These are phyloP conservation scores for Callocephalon fimbriatum DNA, from an alignment of 2,113 vertebrate genomes.

Conservation along the genomic window DNA sequence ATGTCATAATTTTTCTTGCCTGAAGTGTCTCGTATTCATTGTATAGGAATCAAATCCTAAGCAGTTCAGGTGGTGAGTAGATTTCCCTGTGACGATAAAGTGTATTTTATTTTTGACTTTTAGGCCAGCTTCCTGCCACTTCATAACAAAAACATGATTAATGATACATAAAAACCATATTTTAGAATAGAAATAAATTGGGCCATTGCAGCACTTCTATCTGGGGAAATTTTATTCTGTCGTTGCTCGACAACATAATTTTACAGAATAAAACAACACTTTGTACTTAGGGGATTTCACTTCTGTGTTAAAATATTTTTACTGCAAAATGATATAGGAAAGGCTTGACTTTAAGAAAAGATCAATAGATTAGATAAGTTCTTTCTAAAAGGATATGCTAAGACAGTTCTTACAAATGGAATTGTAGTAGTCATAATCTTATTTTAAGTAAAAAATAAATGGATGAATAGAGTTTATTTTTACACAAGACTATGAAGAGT, in stretches of 20 bases:
- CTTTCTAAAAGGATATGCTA: constrained; percentile 5
- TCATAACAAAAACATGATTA: constrained; percentile 47
- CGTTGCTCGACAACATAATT: constrained; percentile 28
- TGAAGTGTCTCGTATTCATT: constrained; percentile 35
- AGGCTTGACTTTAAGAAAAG: constrained; percentile 4
- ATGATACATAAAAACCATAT: not conserved
- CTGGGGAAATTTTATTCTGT: constrained; percentile 38
- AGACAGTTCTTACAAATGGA: not conserved
- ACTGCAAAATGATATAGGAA: not conserved
- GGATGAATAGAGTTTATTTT: constrained; percentile 36
- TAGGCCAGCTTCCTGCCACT: constrained; percentile 47
- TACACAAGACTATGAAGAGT: not conserved
- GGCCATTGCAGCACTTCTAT: constrained; percentile 8
- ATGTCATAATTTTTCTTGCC: constrained; percentile 60
- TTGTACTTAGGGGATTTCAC: not conserved
- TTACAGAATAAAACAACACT: constrained; percentile 18
- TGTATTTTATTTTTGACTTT: constrained; percentile 41
- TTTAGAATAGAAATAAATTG: constrained; percentile 28
- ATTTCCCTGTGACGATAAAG: constrained; percentile 20
- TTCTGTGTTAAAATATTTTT: constrained; percentile 4
- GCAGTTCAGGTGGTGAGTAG: constrained; percentile 42
- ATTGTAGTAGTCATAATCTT: not conserved
- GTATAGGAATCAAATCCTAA: constrained; percentile 45
- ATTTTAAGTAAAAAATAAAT: constrained; percentile 7
- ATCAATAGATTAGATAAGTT: constrained; percentile 16